These are phyloP conservation scores for Sebastes steindachneri DNA, from an alignment of 2,797 vertebrate genomes.

Conservation along the genomic window DNA sequence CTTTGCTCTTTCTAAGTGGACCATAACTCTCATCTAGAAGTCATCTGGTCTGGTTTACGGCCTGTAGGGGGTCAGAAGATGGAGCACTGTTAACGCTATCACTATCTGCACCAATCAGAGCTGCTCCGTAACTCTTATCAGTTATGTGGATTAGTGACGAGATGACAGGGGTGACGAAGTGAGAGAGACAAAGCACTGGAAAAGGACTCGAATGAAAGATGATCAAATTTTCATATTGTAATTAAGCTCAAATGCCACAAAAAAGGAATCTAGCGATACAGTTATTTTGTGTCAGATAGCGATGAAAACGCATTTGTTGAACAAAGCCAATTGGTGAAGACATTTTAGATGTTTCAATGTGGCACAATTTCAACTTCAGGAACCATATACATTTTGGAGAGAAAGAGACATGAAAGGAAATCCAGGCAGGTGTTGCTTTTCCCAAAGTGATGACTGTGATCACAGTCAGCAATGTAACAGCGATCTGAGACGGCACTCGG, in stretches of 20 bases:
- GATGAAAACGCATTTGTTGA: background rate
- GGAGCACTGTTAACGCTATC: conserved; percentile 23
- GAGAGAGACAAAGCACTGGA: background rate
- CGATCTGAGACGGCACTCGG: conserved; percentile 12
- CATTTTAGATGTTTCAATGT: background rate
- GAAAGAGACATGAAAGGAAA: conserved; percentile 2
- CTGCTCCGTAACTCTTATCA: conserved; percentile 24
- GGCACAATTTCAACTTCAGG: background rate
- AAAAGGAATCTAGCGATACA: background rate
- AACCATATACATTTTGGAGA: background rate
- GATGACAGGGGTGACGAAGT: conserved; percentile 4
- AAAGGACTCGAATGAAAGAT: background rate
- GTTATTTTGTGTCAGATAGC: background rate
- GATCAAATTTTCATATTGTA: background rate
- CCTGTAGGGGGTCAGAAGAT: conserved; percentile 31
- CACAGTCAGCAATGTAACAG: conserved; percentile 9
- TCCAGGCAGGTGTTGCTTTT: background rate
- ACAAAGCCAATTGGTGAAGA: background rate
- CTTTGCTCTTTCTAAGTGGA: conserved; percentile 68
- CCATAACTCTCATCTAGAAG: conserved; percentile 65
- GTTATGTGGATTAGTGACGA: background rate
- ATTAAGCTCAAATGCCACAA: conserved; percentile 9
- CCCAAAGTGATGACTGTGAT: background rate
- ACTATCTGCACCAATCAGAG: conserved; percentile 24
- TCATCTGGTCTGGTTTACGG: conserved; percentile 54